phyloP scores from a whole-genome alignment of 2,888 invertebrate genomes.

The Pseudococcus jackbeardsleyi region DNA sequence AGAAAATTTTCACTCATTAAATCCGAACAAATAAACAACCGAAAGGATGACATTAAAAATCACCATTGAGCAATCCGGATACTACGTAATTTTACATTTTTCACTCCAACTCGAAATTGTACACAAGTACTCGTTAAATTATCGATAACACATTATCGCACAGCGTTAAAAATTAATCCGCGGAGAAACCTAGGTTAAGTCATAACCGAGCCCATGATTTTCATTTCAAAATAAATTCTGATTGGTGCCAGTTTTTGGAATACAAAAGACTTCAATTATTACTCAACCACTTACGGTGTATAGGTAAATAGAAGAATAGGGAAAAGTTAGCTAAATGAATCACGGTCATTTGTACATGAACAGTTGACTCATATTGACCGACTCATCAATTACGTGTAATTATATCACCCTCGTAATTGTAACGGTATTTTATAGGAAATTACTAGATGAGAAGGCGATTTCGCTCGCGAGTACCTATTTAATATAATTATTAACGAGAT shows the following conservation, averaged over 20 bases:
- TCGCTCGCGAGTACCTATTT: not conserved
- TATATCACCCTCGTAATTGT: constrained; percentile 16
- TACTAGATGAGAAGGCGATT: not conserved
- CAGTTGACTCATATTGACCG: constrained; percentile 19
- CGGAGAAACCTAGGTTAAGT: not conserved
- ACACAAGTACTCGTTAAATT: not conserved
- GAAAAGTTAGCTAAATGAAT: not conserved
- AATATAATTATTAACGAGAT: not conserved
- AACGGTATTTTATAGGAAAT: constrained; percentile 15
- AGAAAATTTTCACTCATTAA: not conserved
- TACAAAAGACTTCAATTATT: not conserved
- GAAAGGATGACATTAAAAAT: not conserved
- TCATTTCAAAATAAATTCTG: not conserved
- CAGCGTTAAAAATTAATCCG: not conserved
- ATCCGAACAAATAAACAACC: not conserved
- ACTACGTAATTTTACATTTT: not conserved
- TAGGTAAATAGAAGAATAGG: not conserved
- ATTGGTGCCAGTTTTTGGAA: not conserved
- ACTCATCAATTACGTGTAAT: constrained; percentile 44
- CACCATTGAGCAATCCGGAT: not conserved
- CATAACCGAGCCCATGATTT: constrained; percentile 3
- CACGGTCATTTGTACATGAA: not conserved
- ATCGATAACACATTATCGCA: not conserved
- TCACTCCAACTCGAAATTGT: not conserved
- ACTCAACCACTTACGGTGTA: not conserved